Conservation (phyloP, 2,113 vertebrate genomes). For the Tapirus terrestris region DNA sequence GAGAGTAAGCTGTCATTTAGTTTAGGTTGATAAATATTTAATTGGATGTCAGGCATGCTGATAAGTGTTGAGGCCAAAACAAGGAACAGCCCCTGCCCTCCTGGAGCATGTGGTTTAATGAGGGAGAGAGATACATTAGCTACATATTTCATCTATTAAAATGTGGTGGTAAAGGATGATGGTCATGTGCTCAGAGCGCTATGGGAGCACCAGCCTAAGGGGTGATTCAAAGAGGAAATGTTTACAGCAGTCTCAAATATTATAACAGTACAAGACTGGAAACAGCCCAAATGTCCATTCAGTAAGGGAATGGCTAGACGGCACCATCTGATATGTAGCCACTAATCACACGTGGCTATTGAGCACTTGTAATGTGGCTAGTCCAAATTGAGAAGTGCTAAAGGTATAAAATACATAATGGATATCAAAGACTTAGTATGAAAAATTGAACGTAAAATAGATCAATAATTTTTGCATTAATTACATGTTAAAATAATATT, state of each 20-base stretch:
- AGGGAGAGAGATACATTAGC: not conserved
- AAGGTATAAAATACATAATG: not conserved
- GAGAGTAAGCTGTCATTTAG: not conserved
- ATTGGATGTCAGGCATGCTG: not conserved
- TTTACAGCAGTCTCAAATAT: not conserved
- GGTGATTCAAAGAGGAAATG: not conserved
- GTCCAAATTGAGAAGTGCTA: not conserved
- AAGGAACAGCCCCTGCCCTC: not conserved
- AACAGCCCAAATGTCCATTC: not conserved
- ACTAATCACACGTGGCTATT: not conserved
- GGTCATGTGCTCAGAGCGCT: not conserved
- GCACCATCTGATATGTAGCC: not conserved
- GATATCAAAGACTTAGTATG: not conserved
- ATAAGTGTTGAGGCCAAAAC: not conserved
- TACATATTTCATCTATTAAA: not conserved
- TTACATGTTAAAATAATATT: not conserved
- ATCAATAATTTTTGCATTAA: not conserved
- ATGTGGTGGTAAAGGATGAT: not conserved
- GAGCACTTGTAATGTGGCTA: not conserved
- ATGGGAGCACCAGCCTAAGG: not conserved
- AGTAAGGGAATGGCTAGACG: not conserved
- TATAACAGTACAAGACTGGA: not conserved
- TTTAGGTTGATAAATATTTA: not conserved
- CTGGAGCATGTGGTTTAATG: not conserved
- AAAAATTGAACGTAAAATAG: conserved; percentile 1